These are phyloP conservation scores for Vidua macroura DNA, from an alignment of 2,113 vertebrate genomes.

Conservation along the genomic window DNA sequence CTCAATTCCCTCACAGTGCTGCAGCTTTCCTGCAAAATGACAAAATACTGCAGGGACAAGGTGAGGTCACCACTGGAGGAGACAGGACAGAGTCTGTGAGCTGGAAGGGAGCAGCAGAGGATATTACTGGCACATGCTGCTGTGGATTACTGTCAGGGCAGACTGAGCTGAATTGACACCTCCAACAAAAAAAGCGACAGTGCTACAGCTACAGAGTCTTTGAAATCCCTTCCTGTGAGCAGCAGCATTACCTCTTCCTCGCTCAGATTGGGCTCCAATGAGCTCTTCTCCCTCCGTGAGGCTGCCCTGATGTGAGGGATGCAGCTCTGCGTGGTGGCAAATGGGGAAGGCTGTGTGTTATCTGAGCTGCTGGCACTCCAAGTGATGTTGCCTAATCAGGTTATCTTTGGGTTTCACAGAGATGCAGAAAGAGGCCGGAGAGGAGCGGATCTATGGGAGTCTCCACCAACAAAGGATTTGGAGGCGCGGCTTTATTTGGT, in stretches of 20 bases:
- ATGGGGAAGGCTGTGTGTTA: not conserved
- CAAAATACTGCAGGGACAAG: not conserved
- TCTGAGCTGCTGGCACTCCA: conserved; percentile 43
- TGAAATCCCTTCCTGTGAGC: conserved; percentile 6
- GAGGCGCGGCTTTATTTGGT: not conserved
- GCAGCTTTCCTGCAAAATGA: not conserved
- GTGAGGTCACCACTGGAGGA: not conserved
- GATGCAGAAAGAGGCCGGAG: not conserved
- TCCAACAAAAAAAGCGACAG: not conserved
- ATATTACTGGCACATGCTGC: not conserved
- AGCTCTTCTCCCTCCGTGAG: not conserved
- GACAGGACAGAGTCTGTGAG: not conserved
- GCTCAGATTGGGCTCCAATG: not conserved
- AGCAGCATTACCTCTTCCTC: conserved; percentile 2
- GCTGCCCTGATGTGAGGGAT: not conserved
- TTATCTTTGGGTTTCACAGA: conserved; percentile 51
- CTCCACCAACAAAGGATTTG: not conserved
- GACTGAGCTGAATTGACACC: conserved; percentile 19
- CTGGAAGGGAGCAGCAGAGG: not conserved
- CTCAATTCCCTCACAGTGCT: not conserved
- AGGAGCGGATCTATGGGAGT: not conserved
- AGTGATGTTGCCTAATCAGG: conserved; percentile 25
- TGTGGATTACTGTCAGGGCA: conserved; percentile 25
- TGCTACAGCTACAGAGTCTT: not conserved
- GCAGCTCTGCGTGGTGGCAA: not conserved